Percentiles rank a stretch among this genome's conserved stretches.
phyloP scores from a whole-genome alignment of 2,797 vertebrate species.

The Acipenser oxyrinchus region DNA sequence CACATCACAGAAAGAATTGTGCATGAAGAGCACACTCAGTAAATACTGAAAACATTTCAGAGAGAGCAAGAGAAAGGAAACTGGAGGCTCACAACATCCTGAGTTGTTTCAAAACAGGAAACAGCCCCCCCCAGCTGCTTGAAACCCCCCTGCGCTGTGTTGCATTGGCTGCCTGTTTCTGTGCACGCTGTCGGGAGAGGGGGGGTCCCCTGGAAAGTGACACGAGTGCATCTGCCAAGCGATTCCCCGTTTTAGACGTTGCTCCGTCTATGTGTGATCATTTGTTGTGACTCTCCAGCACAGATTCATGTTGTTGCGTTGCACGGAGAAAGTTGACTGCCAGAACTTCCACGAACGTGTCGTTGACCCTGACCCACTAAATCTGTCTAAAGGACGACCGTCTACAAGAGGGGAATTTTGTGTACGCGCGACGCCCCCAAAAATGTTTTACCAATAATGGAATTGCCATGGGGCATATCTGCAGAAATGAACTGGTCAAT shows the following conservation, averaged over 20 bases:
- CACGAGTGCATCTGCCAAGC: not conserved
- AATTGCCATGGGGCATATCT: no score
- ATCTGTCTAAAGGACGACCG: no score
- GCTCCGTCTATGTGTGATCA: no score
- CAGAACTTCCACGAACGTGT: no score
- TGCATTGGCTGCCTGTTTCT: not conserved
- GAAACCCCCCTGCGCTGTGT: not conserved
- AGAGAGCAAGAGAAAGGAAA: slow-evolving; percentile 26
- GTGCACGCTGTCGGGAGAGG: not conserved
- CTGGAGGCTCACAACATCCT: slow-evolving; percentile 43
- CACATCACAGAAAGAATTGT: slow-evolving; percentile 45
- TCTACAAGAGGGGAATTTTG: no score
- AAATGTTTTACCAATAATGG: no score
- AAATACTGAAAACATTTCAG: slow-evolving; percentile 23
- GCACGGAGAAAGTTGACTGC: no score
- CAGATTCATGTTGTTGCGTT: no score
- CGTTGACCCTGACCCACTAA: no score
- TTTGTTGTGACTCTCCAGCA: no score
- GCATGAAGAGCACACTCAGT: slow-evolving; percentile 36
- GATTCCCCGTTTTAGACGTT: not conserved
- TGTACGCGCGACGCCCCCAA: no score
- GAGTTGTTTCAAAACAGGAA: slow-evolving; percentile 61
- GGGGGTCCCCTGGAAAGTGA: not conserved
- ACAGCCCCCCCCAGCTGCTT: slow-evolving; percentile 25
- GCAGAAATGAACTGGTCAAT: no score